Percentiles rank a stretch among this genome's conserved stretches.
Evolutionary conservation across 2,888 invertebrate genomes (phyloP).

Genomic region (Agonum fuliginosum): DNA sequence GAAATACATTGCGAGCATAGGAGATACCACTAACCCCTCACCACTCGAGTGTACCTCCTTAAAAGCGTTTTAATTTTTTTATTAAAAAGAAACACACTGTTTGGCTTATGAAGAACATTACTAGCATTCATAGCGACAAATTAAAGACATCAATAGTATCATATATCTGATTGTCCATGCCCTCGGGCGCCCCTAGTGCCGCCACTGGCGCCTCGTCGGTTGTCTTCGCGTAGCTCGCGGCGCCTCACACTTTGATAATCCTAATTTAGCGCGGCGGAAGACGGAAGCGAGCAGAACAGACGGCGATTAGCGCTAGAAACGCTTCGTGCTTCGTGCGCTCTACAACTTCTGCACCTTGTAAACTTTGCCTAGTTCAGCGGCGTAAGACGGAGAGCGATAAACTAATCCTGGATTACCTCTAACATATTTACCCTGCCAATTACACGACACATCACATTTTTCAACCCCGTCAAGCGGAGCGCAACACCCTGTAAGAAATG

Average conservation of each 20-base stretch:
- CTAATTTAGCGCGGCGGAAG: constrained; percentile 48
- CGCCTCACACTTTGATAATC: constrained; percentile 57
- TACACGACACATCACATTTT: constrained; percentile 23
- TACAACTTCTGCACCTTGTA: constrained; percentile 35
- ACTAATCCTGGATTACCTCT: constrained; percentile 27
- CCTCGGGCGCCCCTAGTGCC: neutral
- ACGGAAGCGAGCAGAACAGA: constrained; percentile 32
- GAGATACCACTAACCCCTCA: too few relatives aligned
- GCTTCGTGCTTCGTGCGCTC: neutral
- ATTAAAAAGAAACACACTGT: too few relatives aligned
- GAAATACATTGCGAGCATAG: too few relatives aligned
- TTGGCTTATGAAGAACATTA: too few relatives aligned
- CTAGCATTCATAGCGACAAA: too few relatives aligned
- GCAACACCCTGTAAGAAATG: neutral
- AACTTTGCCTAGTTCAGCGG: constrained; percentile 1
- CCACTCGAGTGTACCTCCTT: too few relatives aligned
- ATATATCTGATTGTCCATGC: neutral
- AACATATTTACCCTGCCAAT: constrained; percentile 33
- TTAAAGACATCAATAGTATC: too few relatives aligned
- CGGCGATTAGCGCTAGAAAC: constrained; percentile 37
- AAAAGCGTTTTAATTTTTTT: too few relatives aligned
- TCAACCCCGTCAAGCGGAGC: too few relatives aligned
- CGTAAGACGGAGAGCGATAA: constrained; percentile 6
- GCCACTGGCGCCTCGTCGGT: too few relatives aligned
- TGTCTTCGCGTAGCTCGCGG: constrained; percentile 19